Evolutionary conservation across 2,797 vertebrate species (phyloP).

Genomic region (Muraenolepis orangiensis): DNA sequence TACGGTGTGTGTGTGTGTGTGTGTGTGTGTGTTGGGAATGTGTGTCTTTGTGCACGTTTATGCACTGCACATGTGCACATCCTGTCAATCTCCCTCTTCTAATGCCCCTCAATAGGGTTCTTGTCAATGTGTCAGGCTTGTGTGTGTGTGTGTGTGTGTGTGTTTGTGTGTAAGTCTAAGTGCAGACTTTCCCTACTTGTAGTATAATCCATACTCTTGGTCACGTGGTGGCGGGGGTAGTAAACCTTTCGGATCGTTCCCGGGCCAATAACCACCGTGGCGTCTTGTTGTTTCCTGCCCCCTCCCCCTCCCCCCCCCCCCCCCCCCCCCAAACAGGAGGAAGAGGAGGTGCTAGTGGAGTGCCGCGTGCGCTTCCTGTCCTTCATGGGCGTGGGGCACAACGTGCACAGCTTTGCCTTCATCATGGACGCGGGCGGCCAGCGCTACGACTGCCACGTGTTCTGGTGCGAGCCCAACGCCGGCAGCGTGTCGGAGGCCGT

Average conservation of each 20-base stretch:
- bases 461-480: slow-evolving; percentile 97
- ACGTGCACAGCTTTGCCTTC: slow-evolving; percentile 92
- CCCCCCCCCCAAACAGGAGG: slow-evolving; percentile 64
- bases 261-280: not conserved
- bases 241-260: not conserved
- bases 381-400: slow-evolving; percentile 94
- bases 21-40: too few relatives aligned
- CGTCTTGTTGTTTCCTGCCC: not conserved
- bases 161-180: not conserved
- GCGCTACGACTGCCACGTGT: slow-evolving; percentile 91
- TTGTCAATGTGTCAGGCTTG: too few relatives aligned
- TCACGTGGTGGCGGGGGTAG: too few relatives aligned
- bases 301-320: not conserved
- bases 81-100: too few relatives aligned
- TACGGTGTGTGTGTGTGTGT: too few relatives aligned
- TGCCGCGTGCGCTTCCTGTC: slow-evolving; percentile 96
- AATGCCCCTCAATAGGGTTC: too few relatives aligned
- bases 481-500: slow-evolving; percentile 92
- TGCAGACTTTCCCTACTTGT: not conserved
- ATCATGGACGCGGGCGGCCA: slow-evolving; percentile 95
- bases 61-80: too few relatives aligned
- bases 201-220: too few relatives aligned
- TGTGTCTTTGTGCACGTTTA: too few relatives aligned
- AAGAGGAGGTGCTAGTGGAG: slow-evolving; percentile 90
- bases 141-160: too few relatives aligned